Base-by-base conservation (phyloP, 1,140 invertebrate species). In the Chymomyza costata region DNA sequence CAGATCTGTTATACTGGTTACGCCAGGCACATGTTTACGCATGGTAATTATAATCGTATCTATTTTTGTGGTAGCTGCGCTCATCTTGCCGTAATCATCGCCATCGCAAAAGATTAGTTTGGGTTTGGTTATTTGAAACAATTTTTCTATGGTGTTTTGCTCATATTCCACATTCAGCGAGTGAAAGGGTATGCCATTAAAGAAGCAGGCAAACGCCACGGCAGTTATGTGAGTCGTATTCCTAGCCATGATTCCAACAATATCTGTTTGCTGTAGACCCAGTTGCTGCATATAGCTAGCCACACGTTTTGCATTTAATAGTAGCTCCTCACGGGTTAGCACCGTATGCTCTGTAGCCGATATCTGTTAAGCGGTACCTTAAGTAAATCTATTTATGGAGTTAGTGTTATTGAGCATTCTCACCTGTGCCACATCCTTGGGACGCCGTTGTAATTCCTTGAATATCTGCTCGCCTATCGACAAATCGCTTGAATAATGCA, bases 31-130 rank as follows among this genome's bases (percentile, higher is more conserved):
- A 39, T 60, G 61, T 0, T 65, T 60, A 3, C 50, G 39, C 34
- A 65, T 45, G 1, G 45, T 50, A 2, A 54, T 16, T 10, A 65
- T 47, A 32, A 38, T 54, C 2, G 35, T 28, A 6, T 54, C 14
- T 17, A 65, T 3, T 17, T 45, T 13, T 3, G 17, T 41, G 0
- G 46, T 53, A 2, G 50, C 56, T 0, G 16, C 18, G 8, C 41
- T 48, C 0, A 65, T 17, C 15, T 59, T 63, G 6, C 54, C 44
- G 16, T 50, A 60, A 3, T 65, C 61, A 14, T 56, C 50, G 10
- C 40, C 52, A 44, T 73, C 69, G n/a, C 69, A 73, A 37, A 73
- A 73, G n/a, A 69, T 51, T 2, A 68, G 6, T 13, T 51, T 54
- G 1, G 69, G 69, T 34, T 66, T 39, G 3, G 65, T 69, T 2